Evolutionary conservation across 2,888 invertebrate genomes (phyloP).

Genomic region (Sthenelais limicola): DNA sequence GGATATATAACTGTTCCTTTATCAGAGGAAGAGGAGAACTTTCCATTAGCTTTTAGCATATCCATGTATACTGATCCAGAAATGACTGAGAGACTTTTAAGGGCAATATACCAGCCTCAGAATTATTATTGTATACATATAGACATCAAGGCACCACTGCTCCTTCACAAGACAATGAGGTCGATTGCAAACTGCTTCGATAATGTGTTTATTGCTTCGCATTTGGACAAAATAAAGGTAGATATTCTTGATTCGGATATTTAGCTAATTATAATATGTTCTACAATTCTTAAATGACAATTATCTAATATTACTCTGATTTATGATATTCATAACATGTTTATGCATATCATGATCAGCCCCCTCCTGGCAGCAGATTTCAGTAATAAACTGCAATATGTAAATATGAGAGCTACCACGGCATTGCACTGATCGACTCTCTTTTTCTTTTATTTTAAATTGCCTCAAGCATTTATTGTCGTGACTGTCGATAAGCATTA

Average conservation of each 20-base stretch:
- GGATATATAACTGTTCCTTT: slow-evolving; percentile 54
- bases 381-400: too few species aligned
- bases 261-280: too few species aligned
- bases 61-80: slow-evolving; percentile 62
- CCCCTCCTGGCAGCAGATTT: too few species aligned
- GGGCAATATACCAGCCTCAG: slow-evolving; percentile 67
- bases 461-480: too few species aligned
- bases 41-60: slow-evolving; percentile 64
- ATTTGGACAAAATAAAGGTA: slow-evolving; percentile 62
- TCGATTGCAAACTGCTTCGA: slow-evolving; percentile 59
- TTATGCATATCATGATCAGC: too few species aligned
- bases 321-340: too few species aligned
- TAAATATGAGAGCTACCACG: too few species aligned
- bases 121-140: slow-evolving; percentile 69
- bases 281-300: too few species aligned
- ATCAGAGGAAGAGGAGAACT: slow-evolving; percentile 56
- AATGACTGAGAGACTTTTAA: slow-evolving; percentile 63
- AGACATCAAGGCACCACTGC: slow-evolving; percentile 57
- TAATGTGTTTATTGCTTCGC: slow-evolving; percentile 64
- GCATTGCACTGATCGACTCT: too few species aligned
- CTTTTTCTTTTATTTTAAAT: too few species aligned
- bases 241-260: neutral
- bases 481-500: too few species aligned
- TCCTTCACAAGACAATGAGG: slow-evolving; percentile 53
- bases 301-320: too few species aligned